Base-by-base conservation (phyloP, 2,888 invertebrate species). In the Lordiphosa andalusiaca region DNA sequence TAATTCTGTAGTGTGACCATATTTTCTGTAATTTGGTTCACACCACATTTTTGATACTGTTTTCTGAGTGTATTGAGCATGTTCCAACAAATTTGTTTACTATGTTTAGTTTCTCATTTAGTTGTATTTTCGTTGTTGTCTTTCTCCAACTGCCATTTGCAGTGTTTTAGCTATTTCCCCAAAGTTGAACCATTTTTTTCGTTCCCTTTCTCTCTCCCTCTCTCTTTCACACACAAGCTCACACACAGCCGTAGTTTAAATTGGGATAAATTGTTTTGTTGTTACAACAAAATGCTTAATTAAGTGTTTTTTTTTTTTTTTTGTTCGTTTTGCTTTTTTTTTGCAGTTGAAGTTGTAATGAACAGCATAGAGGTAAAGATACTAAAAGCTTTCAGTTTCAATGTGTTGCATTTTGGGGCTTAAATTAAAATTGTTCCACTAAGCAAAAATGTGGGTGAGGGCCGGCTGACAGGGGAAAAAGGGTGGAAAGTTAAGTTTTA, bases 401-500 rank as follows among this genome's bases (percentile, higher is more conserved):
- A 51, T 58, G 55, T 53, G 35, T 36, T 62, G 61, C 60, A 61
- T 59, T 76, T 64, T 57, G 37, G 53, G 53, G 53, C 52, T 60
- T 39, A 68, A 81, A 73, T 71, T 48, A 61, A 73, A 76, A 73
- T 53, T 49, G 56, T 61, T 68, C 41, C 42, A 16, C 5, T 25
- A 25, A 6, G 25, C 6, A 25, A 6, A 25, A 25, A 6, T 25
- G 30, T 33, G 16, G 33, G 6, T 44, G 4, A 2, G 12, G 30
- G n/a, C 3, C 19, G 19, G 19, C 4, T 19, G 19, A 16, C 16
- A 19, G 30, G 33, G 10, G 6, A 12, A 65, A 50, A 65, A 57
- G 65, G 59, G 55, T 57, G 63, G 63, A 51, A 71, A 63, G 51
- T 42, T 52, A 80, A 80, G 73, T 75, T 80, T 72, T 75, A 67